These are phyloP conservation scores for Neoarius graeffei DNA, from an alignment of 2,113 vertebrate genomes.

Conservation along the genomic window DNA sequence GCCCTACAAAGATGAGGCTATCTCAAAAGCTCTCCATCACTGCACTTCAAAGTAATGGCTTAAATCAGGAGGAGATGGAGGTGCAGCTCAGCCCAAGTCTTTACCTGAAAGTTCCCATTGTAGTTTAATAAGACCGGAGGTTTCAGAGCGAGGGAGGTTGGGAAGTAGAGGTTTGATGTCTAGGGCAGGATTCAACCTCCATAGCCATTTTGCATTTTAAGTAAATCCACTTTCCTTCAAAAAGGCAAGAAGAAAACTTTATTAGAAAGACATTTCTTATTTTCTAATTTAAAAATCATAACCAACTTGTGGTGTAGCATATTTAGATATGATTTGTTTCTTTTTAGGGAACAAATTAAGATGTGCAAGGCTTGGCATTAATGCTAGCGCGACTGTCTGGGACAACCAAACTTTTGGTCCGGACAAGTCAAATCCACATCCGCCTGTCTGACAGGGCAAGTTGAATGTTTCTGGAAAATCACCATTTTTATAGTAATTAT, in stretches of 20 bases:
- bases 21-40: constrained; percentile 66
- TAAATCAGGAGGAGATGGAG: constrained; percentile 59
- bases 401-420: too few relatives aligned
- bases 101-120: constrained; percentile 46
- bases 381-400: too few relatives aligned
- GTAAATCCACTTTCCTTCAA: constrained; percentile 2
- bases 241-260: neutral
- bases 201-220: constrained; percentile 32
- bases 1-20: constrained; percentile 61
- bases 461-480: too few relatives aligned
- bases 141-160: neutral
- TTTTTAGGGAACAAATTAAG: neutral
- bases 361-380: too few relatives aligned
- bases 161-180: constrained; percentile 23
- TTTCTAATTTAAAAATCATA: constrained; percentile 35
- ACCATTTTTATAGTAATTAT: too few relatives aligned
- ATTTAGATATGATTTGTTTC: neutral
- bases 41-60: constrained; percentile 69
- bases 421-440: too few relatives aligned
- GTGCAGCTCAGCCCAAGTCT: constrained; percentile 52
- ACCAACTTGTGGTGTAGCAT: neutral
- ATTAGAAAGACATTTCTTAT: neutral
- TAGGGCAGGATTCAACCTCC: constrained; percentile 33
- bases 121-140: constrained; percentile 14
- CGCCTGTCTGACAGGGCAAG: too few relatives aligned